Base-by-base conservation (phyloP, 2,888 invertebrate species). In the Acleris holmiana region DNA sequence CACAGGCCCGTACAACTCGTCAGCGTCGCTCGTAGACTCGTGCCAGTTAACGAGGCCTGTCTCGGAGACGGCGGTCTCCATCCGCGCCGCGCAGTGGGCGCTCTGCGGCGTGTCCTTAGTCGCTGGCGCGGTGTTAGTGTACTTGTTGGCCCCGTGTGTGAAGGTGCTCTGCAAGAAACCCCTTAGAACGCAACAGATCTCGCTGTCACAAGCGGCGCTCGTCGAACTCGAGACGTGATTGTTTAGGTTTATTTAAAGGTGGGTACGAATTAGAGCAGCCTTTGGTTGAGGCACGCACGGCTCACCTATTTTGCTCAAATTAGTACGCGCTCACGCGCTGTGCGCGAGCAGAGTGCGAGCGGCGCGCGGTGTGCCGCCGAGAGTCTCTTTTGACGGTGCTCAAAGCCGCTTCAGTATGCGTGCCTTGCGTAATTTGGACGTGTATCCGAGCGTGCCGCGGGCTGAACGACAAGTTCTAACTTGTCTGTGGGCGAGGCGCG, bases 21-120 rank as follows among this genome's bases (percentile, higher is more conserved):
- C 83, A 0, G 68, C 71, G 1, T 85, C 89, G 0, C 68, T 90
- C 1, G 72, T 74, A 55, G 61, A 71, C 0, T 66, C 75, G 1
- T 90, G 89, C 66, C 73, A 79, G 17, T 70, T 89, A 0, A 73
- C 74, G 0, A 73, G 67, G 18, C 76, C 83, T 0, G 70, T 76
- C 4, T 76, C 80, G 1, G 81, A 84, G 23, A 78, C 79, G 1
- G 82, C 83, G 0, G 74, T 83, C 10, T 88, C 89, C 0, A 88
- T 89, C 56, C 83, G 80, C 67, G 84, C 88, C 0, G 90, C 89
- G 0, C 90, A 91, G 51, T 91, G 91, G 91, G 78, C 85, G 0
- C 69, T 91, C 1, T 87, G 85, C 63, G 84, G 76, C 0, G 76
- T 90, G 41, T 89, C 87, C 0, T 78, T 89, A 0, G 76, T 91